These are phyloP conservation scores for Branchellion lobata DNA, from an alignment of 2,888 invertebrate species.

Conservation along the genomic window DNA sequence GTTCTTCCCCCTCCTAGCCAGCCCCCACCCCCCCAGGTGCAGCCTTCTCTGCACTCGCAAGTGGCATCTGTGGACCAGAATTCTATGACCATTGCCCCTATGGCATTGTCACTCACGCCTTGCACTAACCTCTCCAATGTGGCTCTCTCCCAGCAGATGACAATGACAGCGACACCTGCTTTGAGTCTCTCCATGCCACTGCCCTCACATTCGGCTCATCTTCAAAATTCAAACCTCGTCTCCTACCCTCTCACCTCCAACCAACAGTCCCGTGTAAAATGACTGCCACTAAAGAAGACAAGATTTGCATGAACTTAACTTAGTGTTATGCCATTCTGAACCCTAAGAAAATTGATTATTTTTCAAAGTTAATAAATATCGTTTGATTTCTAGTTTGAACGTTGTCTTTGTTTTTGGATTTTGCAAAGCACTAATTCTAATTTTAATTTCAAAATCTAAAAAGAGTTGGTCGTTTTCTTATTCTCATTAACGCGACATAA, in stretches of 20 bases:
- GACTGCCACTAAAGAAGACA: too few species aligned
- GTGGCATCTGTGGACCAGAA: conserved; percentile 31
- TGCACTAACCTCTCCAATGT: conserved; percentile 42
- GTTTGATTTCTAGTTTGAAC: too few species aligned
- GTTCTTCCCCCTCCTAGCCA: conserved; percentile 49
- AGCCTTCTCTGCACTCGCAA: conserved; percentile 37
- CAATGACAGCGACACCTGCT: conserved; percentile 25
- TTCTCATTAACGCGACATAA: too few species aligned
- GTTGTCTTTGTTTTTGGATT: too few species aligned
- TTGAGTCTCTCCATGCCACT: conserved; percentile 37
- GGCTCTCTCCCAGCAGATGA: conserved; percentile 37
- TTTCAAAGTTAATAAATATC: too few species aligned
- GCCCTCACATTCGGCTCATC: conserved; percentile 9
- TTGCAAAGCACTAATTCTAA: too few species aligned
- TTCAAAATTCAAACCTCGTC: conserved; percentile 47
- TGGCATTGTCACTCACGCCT: conserved; percentile 23
- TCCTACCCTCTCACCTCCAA: conserved; percentile 52
- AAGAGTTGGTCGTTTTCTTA: too few species aligned
- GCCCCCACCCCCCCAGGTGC: conserved; percentile 40
- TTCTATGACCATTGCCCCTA: conserved; percentile 45
- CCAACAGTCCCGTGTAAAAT: not conserved
- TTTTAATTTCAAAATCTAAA: too few species aligned
- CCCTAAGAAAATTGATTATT: too few species aligned
- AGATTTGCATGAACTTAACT: not conserved
- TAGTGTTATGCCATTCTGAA: too few species aligned